Base-by-base conservation (phyloP, 2,888 invertebrate genomes). In the Spisula solida region DNA sequence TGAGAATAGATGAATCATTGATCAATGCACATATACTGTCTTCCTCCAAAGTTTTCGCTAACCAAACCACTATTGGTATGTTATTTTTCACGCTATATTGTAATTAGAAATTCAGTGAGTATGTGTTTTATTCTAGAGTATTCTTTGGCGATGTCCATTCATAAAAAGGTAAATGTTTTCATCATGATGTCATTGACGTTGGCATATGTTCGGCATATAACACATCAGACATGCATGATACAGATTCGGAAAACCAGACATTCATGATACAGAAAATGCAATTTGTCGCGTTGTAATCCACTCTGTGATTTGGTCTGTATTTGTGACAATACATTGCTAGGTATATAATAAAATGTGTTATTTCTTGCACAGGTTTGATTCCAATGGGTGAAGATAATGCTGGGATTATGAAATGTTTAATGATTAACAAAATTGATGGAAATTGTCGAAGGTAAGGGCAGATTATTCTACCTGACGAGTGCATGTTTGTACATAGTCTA, bases 1-100 rank as follows among this genome's bases (percentile, higher is more conserved):
- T 99, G 82, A 98, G 98, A 96, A 98, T 99, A 85, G 99, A 99
- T 93, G 99, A 99, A 96, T 98, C 98, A 1, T 97, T 99, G n/a
- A 98, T 99, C 92, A 99, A 99, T 96, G 98, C 98, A 0, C 98
- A 98, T 93, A 98, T 98, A 95, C 97, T 99, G 88, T 98, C 98
- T 80, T 98, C 98, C 94, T 98, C 99, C 47, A 98, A 98, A 87
- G 98, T 99, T 78, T 98, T 99, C 93, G 98, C 99, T 16, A 99
- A 99, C 96, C 98, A 97, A 95, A 98, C 98, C 94, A 98, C 98
- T 87, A 98, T 99, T 94, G 97, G 98, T 98, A 97, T 97, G 97
- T 96, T n/a, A 25, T 75, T 31, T n/a, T 60, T 0, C 18, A 20
- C 5, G 34, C 18, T 75, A 41, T 2, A 41, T n/a, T n/a, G n/a